Percentiles rank a stretch among this genome's conserved stretches.
Evolutionary conservation across 30 jellyfish, hydroid and myxozoan genomes (phyloP).

Genomic region (Hydractinia echinata): DNA sequence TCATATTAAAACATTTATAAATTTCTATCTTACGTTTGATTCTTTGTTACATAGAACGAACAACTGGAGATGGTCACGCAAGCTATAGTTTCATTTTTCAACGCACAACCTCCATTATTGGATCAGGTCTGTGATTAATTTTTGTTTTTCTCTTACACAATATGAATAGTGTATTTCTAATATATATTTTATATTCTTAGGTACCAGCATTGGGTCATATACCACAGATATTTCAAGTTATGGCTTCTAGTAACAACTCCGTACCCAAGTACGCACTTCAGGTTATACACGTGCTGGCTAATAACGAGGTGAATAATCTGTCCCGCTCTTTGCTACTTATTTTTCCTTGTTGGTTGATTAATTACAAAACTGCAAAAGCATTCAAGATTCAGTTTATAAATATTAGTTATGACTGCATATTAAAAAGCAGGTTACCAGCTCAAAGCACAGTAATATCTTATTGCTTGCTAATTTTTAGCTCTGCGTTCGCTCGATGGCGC

Average conservation of each 20-base stretch:
- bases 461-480: conserved; percentile 39
- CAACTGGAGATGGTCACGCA: conserved; percentile 92
- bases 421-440: too few relatives aligned
- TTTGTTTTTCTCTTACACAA: background rate
- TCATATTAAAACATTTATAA: too few relatives aligned
- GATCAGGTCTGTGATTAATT: conserved; percentile 64
- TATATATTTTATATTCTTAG: conserved; percentile 25
- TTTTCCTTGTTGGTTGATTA: too few relatives aligned
- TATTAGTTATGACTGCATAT: too few relatives aligned
- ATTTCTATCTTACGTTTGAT: too few relatives aligned
- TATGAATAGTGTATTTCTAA: background rate
- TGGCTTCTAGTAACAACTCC: conserved; percentile 85
- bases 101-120: conserved; percentile 98
- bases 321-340: too few relatives aligned
- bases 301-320: conserved; percentile 67
- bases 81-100: conserved; percentile 80
- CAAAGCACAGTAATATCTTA: background rate
- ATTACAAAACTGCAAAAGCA: too few relatives aligned
- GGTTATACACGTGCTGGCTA: conserved; percentile 88
- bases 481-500: conserved; percentile 97
- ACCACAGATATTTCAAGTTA: conserved; percentile 94
- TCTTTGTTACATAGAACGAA: conserved; percentile 41
- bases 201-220: conserved; percentile 98
- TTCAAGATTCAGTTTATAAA: too few relatives aligned
- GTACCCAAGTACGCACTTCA: conserved; percentile 87